Evolutionary conservation across 2,888 invertebrate species (phyloP).

Genomic region (Lasiommata megera): DNA sequence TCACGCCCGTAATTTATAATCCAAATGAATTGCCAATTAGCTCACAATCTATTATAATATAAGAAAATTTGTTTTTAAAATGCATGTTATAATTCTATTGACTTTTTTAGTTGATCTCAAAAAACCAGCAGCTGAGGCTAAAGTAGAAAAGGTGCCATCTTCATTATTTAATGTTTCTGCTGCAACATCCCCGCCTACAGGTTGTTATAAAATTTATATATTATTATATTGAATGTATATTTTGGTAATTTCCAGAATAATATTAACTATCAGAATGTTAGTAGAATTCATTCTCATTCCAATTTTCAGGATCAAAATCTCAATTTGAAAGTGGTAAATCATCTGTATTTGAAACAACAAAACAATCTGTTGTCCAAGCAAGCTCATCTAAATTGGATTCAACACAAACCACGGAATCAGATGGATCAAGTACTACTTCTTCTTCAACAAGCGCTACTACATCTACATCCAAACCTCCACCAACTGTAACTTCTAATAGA

Average conservation of each 20-base stretch:
- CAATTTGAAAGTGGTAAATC: constrained; percentile 13
- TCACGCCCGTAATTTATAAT: no score
- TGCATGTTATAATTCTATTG: not conserved
- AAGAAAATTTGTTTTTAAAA: no score
- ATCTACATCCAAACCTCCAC: constrained; percentile 9
- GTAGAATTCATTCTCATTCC: not conserved
- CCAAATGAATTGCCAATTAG: no score
- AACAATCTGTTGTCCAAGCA: constrained; percentile 2
- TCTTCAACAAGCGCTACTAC: constrained; percentile 1
- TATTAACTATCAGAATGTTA: no score
- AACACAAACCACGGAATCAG: not conserved
- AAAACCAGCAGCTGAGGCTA: constrained; percentile 29
- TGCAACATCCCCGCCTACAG: constrained; percentile 31
- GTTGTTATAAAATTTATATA: constrained; percentile 1
- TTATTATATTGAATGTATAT: not conserved
- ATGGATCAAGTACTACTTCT: no score
- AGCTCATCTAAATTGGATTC: not conserved
- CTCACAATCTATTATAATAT: no score
- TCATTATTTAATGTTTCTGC: constrained; percentile 39
- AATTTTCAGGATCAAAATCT: constrained; percentile 17
- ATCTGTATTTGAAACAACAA: not conserved
- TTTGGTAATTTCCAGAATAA: no score
- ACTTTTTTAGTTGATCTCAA: constrained; percentile 32
- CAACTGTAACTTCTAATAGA: not conserved
- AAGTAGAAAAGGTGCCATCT: constrained; percentile 32